Conservation (phyloP, 2,797 vertebrate genomes). For the Halcyon badia region DNA sequence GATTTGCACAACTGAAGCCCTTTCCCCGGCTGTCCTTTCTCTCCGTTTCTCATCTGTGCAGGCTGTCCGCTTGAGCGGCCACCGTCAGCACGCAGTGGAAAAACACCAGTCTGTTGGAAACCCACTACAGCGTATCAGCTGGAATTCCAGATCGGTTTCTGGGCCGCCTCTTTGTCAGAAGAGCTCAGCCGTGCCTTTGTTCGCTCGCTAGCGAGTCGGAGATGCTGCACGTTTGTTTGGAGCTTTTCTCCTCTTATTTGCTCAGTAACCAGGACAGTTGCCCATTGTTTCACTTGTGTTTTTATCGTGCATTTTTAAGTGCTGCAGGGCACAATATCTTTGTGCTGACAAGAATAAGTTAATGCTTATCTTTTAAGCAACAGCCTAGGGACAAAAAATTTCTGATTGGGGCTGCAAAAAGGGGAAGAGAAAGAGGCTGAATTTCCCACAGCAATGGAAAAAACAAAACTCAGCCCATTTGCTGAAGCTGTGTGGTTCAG, state of each 20-base stretch:
- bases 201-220: not conserved
- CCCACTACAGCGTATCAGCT: not conserved
- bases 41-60: not conserved
- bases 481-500: not conserved
- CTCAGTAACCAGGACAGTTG: slow-evolving; percentile 6
- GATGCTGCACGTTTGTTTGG: slow-evolving; percentile 29
- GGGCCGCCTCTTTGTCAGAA: slow-evolving; percentile 44
- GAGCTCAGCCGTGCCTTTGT: slow-evolving; percentile 51
- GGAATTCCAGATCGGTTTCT: slow-evolving; percentile 7
- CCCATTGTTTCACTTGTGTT: not conserved
- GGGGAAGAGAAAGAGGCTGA: not conserved
- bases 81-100: not conserved
- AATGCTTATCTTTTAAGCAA: not conserved
- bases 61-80: not conserved
- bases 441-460: not conserved
- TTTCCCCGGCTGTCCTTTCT: not conserved
- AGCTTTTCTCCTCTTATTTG: not conserved
- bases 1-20: not conserved
- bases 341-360: not conserved
- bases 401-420: not conserved
- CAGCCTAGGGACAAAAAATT: not conserved
- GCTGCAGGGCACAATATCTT: not conserved
- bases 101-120: not conserved
- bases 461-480: not conserved
- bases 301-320: not conserved